phyloP scores from a whole-genome alignment of 2,113 vertebrate species.

The Petrocephalus zakoni region DNA sequence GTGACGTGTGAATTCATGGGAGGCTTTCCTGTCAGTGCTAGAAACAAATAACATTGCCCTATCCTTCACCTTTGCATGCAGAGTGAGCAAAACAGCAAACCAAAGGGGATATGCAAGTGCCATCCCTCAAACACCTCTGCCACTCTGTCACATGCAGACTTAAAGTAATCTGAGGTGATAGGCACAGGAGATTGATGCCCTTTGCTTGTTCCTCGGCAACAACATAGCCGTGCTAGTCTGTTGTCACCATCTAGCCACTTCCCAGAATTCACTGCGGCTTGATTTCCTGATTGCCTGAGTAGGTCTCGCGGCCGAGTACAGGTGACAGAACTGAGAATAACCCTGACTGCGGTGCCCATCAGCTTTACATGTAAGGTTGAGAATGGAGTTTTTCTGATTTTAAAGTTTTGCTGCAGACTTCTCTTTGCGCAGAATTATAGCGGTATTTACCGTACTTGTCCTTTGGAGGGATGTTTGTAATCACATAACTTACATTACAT shows the following conservation, averaged over 20 bases:
- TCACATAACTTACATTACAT: conserved; percentile 27
- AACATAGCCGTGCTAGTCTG: background rate
- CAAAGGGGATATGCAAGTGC: background rate
- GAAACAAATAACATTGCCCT: background rate
- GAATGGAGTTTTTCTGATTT: background rate
- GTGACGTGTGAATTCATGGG: background rate
- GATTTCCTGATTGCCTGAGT: background rate
- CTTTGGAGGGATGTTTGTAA: background rate
- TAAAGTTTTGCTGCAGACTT: background rate
- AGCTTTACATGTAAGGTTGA: background rate
- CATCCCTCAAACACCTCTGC: background rate
- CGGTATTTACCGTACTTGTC: background rate
- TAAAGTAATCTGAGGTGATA: background rate
- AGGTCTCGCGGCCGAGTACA: background rate
- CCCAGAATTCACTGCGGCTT: background rate
- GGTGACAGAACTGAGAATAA: background rate
- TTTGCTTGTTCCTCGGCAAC: background rate
- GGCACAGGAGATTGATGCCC: background rate
- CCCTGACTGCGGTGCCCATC: background rate
- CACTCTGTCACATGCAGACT: background rate
- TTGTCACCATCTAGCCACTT: background rate
- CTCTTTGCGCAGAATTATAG: background rate
- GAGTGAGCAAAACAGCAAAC: background rate
- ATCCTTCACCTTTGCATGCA: background rate
- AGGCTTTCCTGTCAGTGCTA: background rate